Percentiles rank a stretch among this genome's conserved stretches.
Evolutionary conservation across 2,888 invertebrate genomes (phyloP).

Genomic region (Campopleginae sp.): DNA sequence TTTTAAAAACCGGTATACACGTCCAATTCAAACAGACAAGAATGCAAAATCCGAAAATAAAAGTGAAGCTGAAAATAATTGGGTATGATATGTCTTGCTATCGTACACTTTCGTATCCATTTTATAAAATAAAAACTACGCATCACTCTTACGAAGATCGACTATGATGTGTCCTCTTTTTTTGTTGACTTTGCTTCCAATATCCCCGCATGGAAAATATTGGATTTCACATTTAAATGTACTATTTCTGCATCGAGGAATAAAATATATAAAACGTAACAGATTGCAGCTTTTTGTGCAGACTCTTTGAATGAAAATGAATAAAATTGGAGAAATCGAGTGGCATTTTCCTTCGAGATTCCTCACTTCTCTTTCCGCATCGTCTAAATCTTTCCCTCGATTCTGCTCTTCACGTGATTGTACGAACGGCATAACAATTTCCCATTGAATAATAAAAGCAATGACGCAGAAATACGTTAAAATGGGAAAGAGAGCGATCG

Average conservation of each 20-base stretch:
- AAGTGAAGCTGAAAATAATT: neutral
- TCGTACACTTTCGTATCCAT: neutral
- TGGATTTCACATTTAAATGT: no score
- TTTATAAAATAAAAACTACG: neutral
- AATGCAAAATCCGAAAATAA: conserved; percentile 6
- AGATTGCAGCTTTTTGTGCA: neutral
- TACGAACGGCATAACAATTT: neutral
- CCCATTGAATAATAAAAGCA: neutral
- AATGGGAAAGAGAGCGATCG: no score
- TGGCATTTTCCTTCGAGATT: neutral
- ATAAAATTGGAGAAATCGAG: neutral
- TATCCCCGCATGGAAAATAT: neutral
- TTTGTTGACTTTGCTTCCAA: neutral
- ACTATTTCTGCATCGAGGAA: neutral
- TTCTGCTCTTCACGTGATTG: neutral
- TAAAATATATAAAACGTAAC: neutral
- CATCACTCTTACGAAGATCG: neutral
- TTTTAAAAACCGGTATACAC: neutral
- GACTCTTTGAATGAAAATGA: neutral
- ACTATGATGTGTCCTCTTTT: neutral
- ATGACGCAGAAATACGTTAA: no score
- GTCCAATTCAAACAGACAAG: neutral
- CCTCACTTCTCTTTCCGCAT: neutral
- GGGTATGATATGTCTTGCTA: neutral
- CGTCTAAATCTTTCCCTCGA: neutral